Evolutionary conservation across 2,888 invertebrate species (phyloP), one percentile per base, ranked within the genome.

Genomic region (Dasypogon diadema): DNA sequence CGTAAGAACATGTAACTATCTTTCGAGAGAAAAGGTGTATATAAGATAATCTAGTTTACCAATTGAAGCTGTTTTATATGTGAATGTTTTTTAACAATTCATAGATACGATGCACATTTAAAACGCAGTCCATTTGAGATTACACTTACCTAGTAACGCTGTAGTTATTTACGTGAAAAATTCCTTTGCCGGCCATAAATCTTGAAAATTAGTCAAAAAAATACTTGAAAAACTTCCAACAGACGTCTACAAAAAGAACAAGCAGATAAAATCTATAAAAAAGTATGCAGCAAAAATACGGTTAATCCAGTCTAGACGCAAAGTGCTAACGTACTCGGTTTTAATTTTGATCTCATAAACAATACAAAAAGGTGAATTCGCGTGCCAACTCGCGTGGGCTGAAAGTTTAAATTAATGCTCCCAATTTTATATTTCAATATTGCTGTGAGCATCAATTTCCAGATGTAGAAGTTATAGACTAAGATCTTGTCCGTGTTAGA

Each of bases 231-330:
- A 30, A 14, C 14, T n/a, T 56, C 24, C 56, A 56, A 56, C 6
- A 56, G 4, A 51, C 5, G 6, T 54, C 6, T 3, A 8, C 16
- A 22, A 54, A 54, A 54, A 18, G 21, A 51, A 14, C 0, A 12
- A 12, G n/a, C 42, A 42, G n/a, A 54, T 54, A 70, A 14, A 63
- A 1, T 54, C 37, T 34, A 46, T 54, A 30, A 30, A 54, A 30
- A 70, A 63, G 18, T 10, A 54, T 46, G 5, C 14, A 54, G 12
- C 30, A 22, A 54, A 54, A 70, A 54, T 21, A 30, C 70, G 30
- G 30, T 30, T 70, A 54, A 54, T 70, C 70, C 70, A 70, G 70
- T 70, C 70, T 70, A 70, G 70, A 70, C 70, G 70, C 21, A 22
- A 54, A 30, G 34, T 46, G 70, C 54, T 70, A 70, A 70, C 54